Conservation (phyloP, 1,140 invertebrate genomes). For the Gryon sp. region DNA sequence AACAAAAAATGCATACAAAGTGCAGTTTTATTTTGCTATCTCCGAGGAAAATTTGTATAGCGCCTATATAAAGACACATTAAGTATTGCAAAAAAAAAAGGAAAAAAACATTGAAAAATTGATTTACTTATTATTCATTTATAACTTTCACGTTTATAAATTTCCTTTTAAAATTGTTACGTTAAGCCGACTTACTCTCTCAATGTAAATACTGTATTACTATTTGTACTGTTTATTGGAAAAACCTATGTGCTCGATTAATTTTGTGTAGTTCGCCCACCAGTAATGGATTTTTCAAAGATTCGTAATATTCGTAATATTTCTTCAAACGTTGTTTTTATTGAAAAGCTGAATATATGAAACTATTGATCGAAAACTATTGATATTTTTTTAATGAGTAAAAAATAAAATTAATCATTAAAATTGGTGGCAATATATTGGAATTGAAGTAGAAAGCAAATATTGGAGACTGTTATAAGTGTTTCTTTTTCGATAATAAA, state of each 20-base stretch:
- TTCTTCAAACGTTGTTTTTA: too few relatives aligned
- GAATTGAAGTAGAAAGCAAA: too few relatives aligned
- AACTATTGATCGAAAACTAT: neutral
- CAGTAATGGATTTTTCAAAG: too few relatives aligned
- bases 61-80: too few relatives aligned
- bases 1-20: too few relatives aligned
- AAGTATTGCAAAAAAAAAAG: neutral
- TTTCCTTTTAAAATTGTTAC: constrained; percentile 5
- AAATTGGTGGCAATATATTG: neutral
- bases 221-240: neutral
- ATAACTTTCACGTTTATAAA: too few relatives aligned
- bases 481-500: neutral
- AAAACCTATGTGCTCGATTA: neutral
- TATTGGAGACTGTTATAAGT: constrained; percentile 4
- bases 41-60: too few relatives aligned
- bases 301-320: too few relatives aligned
- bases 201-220: constrained; percentile 4
- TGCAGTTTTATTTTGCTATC: too few relatives aligned
- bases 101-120: neutral
- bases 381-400: neutral
- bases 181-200: neutral
- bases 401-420: neutral
- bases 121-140: constrained; percentile 9
- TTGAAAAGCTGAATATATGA: too few relatives aligned
- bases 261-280: neutral